Evolutionary conservation across 2,113 vertebrate genomes (phyloP).

Genomic region (Xiphias gladius): DNA sequence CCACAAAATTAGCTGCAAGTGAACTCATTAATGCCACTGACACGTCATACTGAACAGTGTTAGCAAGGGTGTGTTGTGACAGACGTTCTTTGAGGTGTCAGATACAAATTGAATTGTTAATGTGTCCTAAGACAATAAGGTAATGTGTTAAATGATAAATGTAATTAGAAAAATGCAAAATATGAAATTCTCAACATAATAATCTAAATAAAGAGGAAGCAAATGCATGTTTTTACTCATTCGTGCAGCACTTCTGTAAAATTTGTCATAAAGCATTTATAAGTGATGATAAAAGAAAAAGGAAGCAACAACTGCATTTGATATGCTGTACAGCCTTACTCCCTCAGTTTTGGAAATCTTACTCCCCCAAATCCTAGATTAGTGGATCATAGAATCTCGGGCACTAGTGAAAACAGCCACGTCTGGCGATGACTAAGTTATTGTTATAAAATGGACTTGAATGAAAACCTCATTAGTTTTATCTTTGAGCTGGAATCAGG

Average conservation of each 20-base stretch:
- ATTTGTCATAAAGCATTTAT: conserved; percentile 23
- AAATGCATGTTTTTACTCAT: neutral
- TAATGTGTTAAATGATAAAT: conserved; percentile 11
- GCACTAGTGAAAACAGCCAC: conserved; percentile 73
- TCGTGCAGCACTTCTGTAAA: neutral
- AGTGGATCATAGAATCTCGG: conserved; percentile 73
- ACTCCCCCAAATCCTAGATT: conserved; percentile 75
- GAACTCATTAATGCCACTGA: conserved; percentile 58
- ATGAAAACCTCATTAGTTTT: conserved; percentile 84
- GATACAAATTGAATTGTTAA: conserved; percentile 38
- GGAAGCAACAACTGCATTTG: conserved; percentile 62
- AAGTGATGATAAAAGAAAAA: conserved; percentile 45
- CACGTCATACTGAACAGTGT: conserved; percentile 12
- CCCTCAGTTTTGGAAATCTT: conserved; percentile 66
- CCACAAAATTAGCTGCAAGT: conserved; percentile 62
- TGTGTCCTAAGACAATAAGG: conserved; percentile 18
- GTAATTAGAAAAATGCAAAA: neutral
- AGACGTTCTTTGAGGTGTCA: conserved; percentile 41
- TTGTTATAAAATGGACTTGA: conserved; percentile 79
- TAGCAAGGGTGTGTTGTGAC: conserved; percentile 36
- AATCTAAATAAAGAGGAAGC: neutral
- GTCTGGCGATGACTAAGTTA: conserved; percentile 76
- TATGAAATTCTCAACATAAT: neutral
- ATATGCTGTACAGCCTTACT: conserved; percentile 67
- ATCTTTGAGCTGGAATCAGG: conserved; percentile 83